phyloP scores from a whole-genome alignment of 2,888 invertebrate genomes.

The Agriopis marginaria region DNA sequence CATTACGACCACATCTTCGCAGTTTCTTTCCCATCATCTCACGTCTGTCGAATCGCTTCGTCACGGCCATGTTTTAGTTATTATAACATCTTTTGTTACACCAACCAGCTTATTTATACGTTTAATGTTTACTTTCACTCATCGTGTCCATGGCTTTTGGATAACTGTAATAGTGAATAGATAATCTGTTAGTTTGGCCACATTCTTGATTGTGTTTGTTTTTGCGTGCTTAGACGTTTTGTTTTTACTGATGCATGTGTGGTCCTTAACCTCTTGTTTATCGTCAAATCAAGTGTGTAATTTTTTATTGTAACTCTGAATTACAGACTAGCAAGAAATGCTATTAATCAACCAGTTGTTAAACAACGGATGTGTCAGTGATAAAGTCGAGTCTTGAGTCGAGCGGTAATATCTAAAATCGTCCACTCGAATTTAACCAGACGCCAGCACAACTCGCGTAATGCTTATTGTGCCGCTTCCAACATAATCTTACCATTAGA shows the following conservation, averaged over 20 bases:
- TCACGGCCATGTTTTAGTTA: slow-evolving; percentile 50
- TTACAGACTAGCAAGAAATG: not conserved
- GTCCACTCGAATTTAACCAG: slow-evolving; percentile 14
- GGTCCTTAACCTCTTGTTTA: not conserved
- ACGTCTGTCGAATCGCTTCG: slow-evolving; percentile 41
- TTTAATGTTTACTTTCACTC: slow-evolving; percentile 46
- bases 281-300: not conserved
- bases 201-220: slow-evolving; percentile 19
- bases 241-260: not conserved
- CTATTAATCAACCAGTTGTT: not conserved
- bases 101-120: slow-evolving; percentile 43
- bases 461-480: slow-evolving; percentile 12
- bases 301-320: not conserved
- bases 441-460: slow-evolving; percentile 8
- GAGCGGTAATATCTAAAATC: not conserved
- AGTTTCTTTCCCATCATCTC: slow-evolving; percentile 38
- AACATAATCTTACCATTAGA: slow-evolving; percentile 14
- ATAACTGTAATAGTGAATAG: slow-evolving; percentile 22
- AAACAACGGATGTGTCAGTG: not conserved
- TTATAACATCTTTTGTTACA: slow-evolving; percentile 49
- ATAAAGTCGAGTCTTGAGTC: not conserved
- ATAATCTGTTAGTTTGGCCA: slow-evolving; percentile 15
- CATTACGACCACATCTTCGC: slow-evolving; percentile 19
- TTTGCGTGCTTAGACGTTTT: slow-evolving; percentile 20
- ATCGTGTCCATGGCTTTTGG: slow-evolving; percentile 34